phyloP scores from a whole-genome alignment of 2,113 vertebrate species.

The Suricata suricatta region DNA sequence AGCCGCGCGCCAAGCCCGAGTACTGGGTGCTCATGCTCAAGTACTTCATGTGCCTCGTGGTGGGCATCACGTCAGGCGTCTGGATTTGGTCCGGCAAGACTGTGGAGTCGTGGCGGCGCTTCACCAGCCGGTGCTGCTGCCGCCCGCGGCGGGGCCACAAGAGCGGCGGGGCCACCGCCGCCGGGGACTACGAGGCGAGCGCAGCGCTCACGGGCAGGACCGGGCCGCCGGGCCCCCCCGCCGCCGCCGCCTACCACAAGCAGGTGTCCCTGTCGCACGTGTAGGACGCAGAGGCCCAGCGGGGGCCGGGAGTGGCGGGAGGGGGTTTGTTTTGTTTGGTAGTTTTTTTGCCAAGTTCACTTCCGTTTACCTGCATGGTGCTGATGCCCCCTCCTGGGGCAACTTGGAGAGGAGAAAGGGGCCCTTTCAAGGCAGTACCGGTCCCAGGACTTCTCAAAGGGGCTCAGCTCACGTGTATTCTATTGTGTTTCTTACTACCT shows the following conservation, averaged over 20 bases:
- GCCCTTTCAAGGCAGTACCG: neutral
- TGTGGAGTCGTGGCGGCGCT: conserved; percentile 93
- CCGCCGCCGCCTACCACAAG: conserved; percentile 93
- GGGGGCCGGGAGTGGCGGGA: neutral
- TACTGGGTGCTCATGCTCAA: conserved; percentile 98
- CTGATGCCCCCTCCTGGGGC: conserved; percentile 57
- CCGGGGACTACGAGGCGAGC: conserved; percentile 91
- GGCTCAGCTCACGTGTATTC: conserved; percentile 42
- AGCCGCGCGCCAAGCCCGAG: conserved; percentile 88
- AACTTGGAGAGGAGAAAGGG: neutral
- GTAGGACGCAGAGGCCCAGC: conserved; percentile 70
- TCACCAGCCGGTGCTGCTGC: conserved; percentile 89
- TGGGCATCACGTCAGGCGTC: conserved; percentile 97
- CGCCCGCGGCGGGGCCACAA: conserved; percentile 84
- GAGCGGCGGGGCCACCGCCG: conserved; percentile 85
- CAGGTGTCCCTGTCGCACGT: conserved; percentile 90
- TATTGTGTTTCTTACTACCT: conserved; percentile 53
- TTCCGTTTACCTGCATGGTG: conserved; percentile 68
- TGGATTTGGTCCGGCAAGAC: conserved; percentile 99
- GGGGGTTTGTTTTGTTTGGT: neutral
- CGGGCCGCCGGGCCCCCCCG: conserved; percentile 80
- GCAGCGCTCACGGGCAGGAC: conserved; percentile 89
- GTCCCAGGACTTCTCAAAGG: conserved; percentile 18
- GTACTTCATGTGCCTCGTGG: conserved; percentile 98
- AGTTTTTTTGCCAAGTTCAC: conserved; percentile 65